Evolutionary conservation across 2,113 vertebrate genomes (phyloP).

Genomic region (Trichomycterus rosablanca): DNA sequence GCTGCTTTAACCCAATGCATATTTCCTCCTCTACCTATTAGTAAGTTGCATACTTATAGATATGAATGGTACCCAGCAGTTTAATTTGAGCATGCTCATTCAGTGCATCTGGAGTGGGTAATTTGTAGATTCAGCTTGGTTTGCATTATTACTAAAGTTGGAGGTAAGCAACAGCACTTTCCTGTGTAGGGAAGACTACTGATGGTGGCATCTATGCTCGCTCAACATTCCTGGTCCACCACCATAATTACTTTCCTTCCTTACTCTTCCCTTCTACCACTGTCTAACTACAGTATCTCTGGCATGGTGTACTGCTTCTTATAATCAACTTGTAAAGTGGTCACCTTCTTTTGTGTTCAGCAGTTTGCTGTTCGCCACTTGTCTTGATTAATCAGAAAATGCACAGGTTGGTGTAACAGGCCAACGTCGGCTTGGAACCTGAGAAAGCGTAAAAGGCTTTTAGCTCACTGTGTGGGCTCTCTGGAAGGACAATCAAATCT

Average conservation of each 20-base stretch:
- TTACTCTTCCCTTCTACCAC: slow-evolving; percentile 4
- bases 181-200: background rate
- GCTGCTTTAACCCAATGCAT: background rate
- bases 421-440: slow-evolving; percentile 73
- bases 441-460: slow-evolving; percentile 77
- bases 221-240: background rate
- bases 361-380: slow-evolving; percentile 80
- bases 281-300: slow-evolving; percentile 13
- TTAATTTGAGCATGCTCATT: slow-evolving; percentile 19
- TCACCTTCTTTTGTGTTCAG: slow-evolving; percentile 80
- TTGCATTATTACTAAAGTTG: slow-evolving; percentile 31
- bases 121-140: slow-evolving; percentile 10
- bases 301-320: slow-evolving; percentile 49
- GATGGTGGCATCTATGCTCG: background rate
- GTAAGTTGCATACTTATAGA: slow-evolving; percentile 37
- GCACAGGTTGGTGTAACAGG: slow-evolving; percentile 75
- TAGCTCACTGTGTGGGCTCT: slow-evolving; percentile 75
- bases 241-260: slow-evolving; percentile 28
- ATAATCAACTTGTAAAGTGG: slow-evolving; percentile 74
- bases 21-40: slow-evolving; percentile 35
- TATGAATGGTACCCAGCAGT: slow-evolving; percentile 34
- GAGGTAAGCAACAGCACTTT: slow-evolving; percentile 11
- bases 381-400: slow-evolving; percentile 83
- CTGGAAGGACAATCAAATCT: slow-evolving; percentile 79
- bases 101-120: background rate